Conservation (phyloP, 2,113 vertebrate genomes). For the Ia io region DNA sequence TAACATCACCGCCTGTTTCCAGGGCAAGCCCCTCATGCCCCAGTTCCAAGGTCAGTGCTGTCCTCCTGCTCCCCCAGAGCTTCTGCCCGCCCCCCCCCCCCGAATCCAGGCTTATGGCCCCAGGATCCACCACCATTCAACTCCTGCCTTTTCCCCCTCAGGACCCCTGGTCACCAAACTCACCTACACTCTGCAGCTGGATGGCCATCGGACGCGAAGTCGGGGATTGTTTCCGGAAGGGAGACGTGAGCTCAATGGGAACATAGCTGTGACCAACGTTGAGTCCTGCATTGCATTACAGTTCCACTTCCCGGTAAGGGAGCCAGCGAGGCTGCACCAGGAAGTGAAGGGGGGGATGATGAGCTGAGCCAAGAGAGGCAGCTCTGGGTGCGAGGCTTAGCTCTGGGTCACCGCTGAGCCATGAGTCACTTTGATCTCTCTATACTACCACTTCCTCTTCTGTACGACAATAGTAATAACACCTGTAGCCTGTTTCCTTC, state of each 20-base stretch:
- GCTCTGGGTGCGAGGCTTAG: not conserved
- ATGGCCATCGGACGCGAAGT: conserved; percentile 73
- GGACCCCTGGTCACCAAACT: conserved; percentile 73
- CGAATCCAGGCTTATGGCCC: not conserved
- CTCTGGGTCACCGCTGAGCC: not conserved
- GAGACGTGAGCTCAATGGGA: not conserved
- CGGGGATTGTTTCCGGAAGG: conserved; percentile 78
- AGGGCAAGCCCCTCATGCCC: conserved; percentile 60
- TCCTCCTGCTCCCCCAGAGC: not conserved
- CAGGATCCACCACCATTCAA: not conserved
- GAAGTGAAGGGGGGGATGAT: fast-evolving
- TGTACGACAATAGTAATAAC: not conserved
- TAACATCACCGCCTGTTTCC: conserved; percentile 80
- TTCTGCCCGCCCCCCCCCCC: not conserved
- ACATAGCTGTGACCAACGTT: not conserved
- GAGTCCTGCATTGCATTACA: conserved; percentile 60
- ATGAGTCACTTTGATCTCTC: not conserved
- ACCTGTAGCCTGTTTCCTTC: not conserved
- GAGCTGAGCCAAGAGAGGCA: not conserved
- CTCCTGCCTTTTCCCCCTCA: conserved; percentile 9
- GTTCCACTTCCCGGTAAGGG: conserved; percentile 73
- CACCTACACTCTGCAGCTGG: conserved; percentile 78
- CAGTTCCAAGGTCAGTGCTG: conserved; percentile 71
- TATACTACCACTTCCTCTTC: not conserved
- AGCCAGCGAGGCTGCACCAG: not conserved